Percentiles rank a stretch among this genome's conserved stretches.
Evolutionary conservation across 2,888 invertebrate species (phyloP).

Genomic region (Heliconius aoede): DNA sequence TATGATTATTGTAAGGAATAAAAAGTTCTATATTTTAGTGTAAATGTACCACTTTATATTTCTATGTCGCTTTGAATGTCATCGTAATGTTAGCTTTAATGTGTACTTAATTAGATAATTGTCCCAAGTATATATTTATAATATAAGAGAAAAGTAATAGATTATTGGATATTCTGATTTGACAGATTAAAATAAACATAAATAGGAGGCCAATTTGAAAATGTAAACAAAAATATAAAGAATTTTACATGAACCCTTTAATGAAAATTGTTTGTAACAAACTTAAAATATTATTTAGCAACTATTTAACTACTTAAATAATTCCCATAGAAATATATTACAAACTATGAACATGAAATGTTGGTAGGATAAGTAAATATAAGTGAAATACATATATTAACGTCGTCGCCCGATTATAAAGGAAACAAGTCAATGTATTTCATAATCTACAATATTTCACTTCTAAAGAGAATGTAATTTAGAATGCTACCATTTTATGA

Average conservation of each 20-base stretch:
- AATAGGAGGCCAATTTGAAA: neutral
- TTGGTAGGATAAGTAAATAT: constrained; percentile 36
- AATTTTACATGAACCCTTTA: neutral
- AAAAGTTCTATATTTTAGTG: constrained; percentile 72
- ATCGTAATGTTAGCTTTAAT: constrained; percentile 57
- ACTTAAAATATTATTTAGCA: neutral
- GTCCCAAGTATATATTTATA: constrained; percentile 35
- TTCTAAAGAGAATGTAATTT: constrained; percentile 23
- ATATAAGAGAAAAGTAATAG: constrained; percentile 4
- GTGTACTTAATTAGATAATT: constrained; percentile 44
- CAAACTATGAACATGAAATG: constrained; percentile 38
- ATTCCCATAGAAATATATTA: constrained; percentile 20
- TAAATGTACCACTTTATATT: constrained; percentile 69
- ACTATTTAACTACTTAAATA: neutral
- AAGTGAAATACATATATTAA: constrained; percentile 32
- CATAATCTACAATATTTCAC: constrained; percentile 28
- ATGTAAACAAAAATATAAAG: neutral
- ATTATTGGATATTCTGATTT: constrained; percentile 6
- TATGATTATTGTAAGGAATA: constrained; percentile 80
- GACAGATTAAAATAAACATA: neutral
- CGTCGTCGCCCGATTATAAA: constrained; percentile 28
- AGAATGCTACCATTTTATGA: constrained; percentile 27
- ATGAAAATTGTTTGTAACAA: too few relatives aligned
- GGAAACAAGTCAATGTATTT: constrained; percentile 9
- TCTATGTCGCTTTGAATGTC: constrained; percentile 81